phyloP scores from a whole-genome alignment of 2,113 vertebrate genomes.

The Lasiurus borealis region DNA sequence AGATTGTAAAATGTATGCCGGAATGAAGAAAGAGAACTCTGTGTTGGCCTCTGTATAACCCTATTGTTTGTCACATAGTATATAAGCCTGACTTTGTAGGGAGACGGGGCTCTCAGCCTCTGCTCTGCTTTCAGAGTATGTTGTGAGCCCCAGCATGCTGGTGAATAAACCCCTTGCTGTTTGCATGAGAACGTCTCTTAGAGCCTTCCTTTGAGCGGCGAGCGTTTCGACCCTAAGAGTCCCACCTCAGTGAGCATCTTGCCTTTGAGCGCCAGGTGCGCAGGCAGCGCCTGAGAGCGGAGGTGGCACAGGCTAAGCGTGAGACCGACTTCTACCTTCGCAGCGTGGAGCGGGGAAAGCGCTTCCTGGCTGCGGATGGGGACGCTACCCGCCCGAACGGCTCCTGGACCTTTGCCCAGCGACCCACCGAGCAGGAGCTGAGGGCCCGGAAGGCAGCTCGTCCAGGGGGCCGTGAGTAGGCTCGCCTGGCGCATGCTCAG shows the following conservation, averaged over 20 bases:
- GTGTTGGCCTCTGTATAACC: no score
- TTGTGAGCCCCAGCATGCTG: no score
- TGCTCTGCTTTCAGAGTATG: no score
- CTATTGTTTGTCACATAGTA: no score
- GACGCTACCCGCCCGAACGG: slow-evolving; percentile 63
- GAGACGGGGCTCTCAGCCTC: no score
- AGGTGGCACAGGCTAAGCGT: slow-evolving; percentile 93
- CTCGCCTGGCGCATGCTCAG: slow-evolving; percentile 81
- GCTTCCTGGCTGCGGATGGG: slow-evolving; percentile 81
- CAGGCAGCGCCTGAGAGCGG: slow-evolving; percentile 91
- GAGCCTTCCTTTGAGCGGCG: no score
- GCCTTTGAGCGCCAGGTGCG: slow-evolving; percentile 92
- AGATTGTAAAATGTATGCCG: no score
- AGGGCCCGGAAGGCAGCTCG: slow-evolving; percentile 76
- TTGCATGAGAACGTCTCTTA: no score
- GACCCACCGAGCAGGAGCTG: slow-evolving; percentile 91
- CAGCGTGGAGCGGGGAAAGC: slow-evolving; percentile 91
- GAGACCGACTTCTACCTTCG: slow-evolving; percentile 94
- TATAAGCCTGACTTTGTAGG: no score
- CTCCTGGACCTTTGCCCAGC: slow-evolving; percentile 92
- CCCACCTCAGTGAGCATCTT: slow-evolving; percentile 93
- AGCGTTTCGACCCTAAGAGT: no score
- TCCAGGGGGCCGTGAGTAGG: slow-evolving; percentile 70
- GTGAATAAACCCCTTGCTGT: no score
- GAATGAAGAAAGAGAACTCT: no score